phyloP scores from a whole-genome alignment of 2,113 vertebrate species.

The Petrocephalus microphthalmus region DNA sequence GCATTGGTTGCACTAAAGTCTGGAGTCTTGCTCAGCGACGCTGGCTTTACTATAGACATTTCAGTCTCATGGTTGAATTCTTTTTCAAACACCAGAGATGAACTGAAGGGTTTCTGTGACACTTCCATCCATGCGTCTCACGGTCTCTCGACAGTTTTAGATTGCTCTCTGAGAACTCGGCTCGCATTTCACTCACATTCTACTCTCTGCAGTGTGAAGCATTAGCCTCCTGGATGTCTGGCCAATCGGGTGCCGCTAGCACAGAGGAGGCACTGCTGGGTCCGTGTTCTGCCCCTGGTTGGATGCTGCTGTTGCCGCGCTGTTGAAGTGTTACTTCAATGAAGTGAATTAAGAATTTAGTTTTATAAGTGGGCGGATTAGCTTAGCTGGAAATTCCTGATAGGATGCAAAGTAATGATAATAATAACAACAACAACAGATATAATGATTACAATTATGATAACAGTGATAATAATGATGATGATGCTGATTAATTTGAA shows the following conservation, averaged over 20 bases:
- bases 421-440: no score
- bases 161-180: not conserved
- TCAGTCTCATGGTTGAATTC: not conserved
- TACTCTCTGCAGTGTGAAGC: not conserved
- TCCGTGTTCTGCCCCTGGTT: not conserved
- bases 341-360: not conserved
- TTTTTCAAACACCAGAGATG: not conserved
- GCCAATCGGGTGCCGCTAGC: not conserved
- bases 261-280: not conserved
- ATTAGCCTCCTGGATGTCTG: not conserved
- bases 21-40: not conserved
- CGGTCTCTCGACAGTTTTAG: not conserved
- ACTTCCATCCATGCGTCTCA: not conserved
- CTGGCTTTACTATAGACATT: not conserved
- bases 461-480: not conserved
- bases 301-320: not conserved
- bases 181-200: not conserved
- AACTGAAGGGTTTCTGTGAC: not conserved
- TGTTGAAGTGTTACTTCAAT: not conserved
- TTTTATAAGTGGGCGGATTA: not conserved
- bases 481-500: not conserved
- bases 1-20: not conserved
- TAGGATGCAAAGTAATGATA: not conserved
- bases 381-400: not conserved
- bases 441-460: not conserved